phyloP scores from a whole-genome alignment of 2,113 vertebrate genomes.

The Marmota flaviventris region DNA sequence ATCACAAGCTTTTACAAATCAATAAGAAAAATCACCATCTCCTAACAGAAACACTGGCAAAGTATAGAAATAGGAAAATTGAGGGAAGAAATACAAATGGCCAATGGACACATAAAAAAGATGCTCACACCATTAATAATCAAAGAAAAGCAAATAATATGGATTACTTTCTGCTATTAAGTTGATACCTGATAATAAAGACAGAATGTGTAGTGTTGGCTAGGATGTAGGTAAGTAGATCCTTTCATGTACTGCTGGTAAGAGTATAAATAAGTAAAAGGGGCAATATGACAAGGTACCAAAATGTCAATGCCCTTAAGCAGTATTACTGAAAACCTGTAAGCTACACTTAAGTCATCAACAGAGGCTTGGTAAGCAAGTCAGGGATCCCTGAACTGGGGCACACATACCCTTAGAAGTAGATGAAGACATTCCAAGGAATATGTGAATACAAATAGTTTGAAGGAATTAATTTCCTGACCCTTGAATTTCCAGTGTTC shows the following conservation, averaged over 20 bases:
- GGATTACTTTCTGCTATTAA: slow-evolving; percentile 34
- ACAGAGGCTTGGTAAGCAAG: slow-evolving; percentile 3
- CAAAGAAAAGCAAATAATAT: slow-evolving; percentile 23
- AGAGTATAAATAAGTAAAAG: slow-evolving; percentile 15
- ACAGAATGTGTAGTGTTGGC: not conserved
- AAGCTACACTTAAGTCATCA: not conserved
- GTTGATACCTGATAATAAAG: not conserved
- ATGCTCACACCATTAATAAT: slow-evolving; percentile 12
- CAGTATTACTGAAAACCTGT: not conserved
- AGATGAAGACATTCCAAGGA: not conserved
- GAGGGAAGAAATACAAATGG: slow-evolving; percentile 36
- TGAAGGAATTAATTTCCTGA: slow-evolving; percentile 39
- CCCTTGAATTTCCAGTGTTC: slow-evolving; percentile 7
- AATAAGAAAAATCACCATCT: slow-evolving; percentile 1
- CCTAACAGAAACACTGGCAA: slow-evolving; percentile 5
- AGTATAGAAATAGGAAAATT: slow-evolving; percentile 17
- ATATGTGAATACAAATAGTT: not conserved
- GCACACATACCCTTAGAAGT: not conserved
- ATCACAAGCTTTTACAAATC: slow-evolving; percentile 13
- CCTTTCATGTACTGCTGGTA: not conserved
- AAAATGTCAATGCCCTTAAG: not conserved
- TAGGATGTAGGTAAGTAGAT: not conserved
- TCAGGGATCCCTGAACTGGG: not conserved
- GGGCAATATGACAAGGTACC: not conserved
- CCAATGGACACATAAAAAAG: not conserved